Evolutionary conservation across 2,888 invertebrate genomes (phyloP).

Genomic region (Heliconius hortense): DNA sequence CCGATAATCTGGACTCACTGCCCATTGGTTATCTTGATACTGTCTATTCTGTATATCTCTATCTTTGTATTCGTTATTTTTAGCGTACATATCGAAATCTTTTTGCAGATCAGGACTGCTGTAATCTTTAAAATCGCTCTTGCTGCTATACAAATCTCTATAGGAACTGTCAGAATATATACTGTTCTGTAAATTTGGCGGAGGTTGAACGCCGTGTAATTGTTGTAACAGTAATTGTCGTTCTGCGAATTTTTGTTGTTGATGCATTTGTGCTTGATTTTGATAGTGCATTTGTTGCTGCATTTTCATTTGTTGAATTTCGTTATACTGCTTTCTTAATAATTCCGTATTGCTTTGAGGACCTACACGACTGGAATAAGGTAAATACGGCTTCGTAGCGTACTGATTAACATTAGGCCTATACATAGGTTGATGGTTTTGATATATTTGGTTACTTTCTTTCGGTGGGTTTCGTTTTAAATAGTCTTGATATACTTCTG

Average conservation of each 20-base stretch:
- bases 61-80: constrained; percentile 70
- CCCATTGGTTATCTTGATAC: constrained; percentile 71
- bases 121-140: constrained; percentile 72
- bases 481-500: constrained; percentile 82
- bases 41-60: constrained; percentile 67
- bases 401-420: constrained; percentile 75
- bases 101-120: constrained; percentile 69
- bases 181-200: constrained; percentile 76
- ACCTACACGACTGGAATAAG: constrained; percentile 77
- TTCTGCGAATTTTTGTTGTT: constrained; percentile 84
- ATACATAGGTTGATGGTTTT: constrained; percentile 78
- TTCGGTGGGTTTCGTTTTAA: constrained; percentile 81
- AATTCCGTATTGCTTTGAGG: constrained; percentile 83
- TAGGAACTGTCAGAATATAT: constrained; percentile 76
- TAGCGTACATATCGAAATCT: constrained; percentile 67
- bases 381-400: constrained; percentile 76
- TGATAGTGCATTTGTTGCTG: constrained; percentile 84
- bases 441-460: constrained; percentile 81
- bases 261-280: constrained; percentile 84
- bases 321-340: constrained; percentile 83
- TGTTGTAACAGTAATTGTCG: constrained; percentile 84
- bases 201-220: constrained; percentile 79
- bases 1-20: constrained; percentile 63
- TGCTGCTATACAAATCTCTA: constrained; percentile 74
- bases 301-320: constrained; percentile 84